Evolutionary conservation across 2,113 vertebrate genomes (phyloP), one percentile per base, ranked within the genome.

Genomic region (Tetraodon nigroviridis): DNA sequence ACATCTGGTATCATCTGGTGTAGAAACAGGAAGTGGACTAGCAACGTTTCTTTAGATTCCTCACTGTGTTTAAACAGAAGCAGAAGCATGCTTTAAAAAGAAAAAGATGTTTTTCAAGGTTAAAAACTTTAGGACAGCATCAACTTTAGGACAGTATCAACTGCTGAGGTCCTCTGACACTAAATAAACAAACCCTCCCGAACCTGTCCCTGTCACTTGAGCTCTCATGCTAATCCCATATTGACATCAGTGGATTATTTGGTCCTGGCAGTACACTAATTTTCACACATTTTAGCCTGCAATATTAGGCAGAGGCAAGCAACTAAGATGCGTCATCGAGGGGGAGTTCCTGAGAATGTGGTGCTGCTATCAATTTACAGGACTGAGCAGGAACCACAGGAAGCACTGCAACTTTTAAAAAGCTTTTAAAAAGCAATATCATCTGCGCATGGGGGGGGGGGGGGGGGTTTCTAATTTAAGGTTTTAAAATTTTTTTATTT

Each of bases 331-430:
- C 64, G 52, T 75, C 66, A 71, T 65, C 69, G 6, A 20, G 64
- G 67, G 27, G 65, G 40, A 73, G 73, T 78, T 52, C 59, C 57
- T 1, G 47, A 67, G 73, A 73, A 56, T 74, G 69, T 42, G 55
- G 62, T 55, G 83, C 88, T 80, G 84, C 85, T 50, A 80, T 80
- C 84, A 88, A 89, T 87, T 89, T 69, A 63, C 11, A 6, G 71
- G 81, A 78, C 78, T 55, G 69, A 76, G 73, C 79, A 71, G 77
- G 80, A 76, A 80, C 50, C 68, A 81, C 79, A 71, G 77, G 80
- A 76, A 80, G 48, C 68, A 81, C 60, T 84, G 80, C 81, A 85
- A 20, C 7, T 64, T 75, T n/a, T n/a, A n/a, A n/a, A 70, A 77
- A 76, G 78, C 79, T 83, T 81, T 83, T 67, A 55, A 45, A 40